Evolutionary conservation across 92 coral and sea anemone genomes (phyloP), one percentile per base, ranked within the genome.

Genomic region (Phenganax stokvisi): DNA sequence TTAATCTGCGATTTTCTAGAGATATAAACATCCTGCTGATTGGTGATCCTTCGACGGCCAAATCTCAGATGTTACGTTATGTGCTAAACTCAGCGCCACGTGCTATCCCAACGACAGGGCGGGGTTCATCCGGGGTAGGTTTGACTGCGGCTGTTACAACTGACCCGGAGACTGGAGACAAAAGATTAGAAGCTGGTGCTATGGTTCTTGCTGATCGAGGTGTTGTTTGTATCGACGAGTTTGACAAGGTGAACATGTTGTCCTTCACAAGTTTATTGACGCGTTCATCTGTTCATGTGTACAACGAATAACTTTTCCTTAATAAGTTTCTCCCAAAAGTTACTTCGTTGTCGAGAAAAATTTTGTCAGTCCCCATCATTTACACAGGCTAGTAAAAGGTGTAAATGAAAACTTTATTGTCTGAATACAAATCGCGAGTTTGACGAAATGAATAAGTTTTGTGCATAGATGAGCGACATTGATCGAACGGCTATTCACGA

Each of bases 21-120:
- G 98, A 93, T 78, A 93, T 93, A 81, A 93, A 93, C 85, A 90
- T 93, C 29, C 88, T 93, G 1, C 56, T 93, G 61, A 93, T 94
- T 91, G 98, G 98, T 44, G 98, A 94, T 84, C 98, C 98, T 20
- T 94, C 98, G 9, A 94, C 98, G 28, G 98, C 98, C 2, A 94
- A 94, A 77, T 94, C 98, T 1, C 98, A 94, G 84, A 94, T 94
- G 98, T 77, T 94, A 52, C 85, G 98, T 89, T 94, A 92, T 81
- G 98, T 94, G 56, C 93, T 94, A 0, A 96, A 94, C 63, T 85
- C 97, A 12, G 98, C 98, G 9, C 98, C 98, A 1, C 91, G 98
- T 79, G 98, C 98, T 47, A 94, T 94, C 80, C 87, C 97, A 12
- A 94, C 98, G 13, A 94, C 98, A 66, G 98, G 98, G 47, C 97